These are phyloP conservation scores for Hydrotaea diabolus DNA, from an alignment of 2,888 invertebrate genomes.

Conservation along the genomic window DNA sequence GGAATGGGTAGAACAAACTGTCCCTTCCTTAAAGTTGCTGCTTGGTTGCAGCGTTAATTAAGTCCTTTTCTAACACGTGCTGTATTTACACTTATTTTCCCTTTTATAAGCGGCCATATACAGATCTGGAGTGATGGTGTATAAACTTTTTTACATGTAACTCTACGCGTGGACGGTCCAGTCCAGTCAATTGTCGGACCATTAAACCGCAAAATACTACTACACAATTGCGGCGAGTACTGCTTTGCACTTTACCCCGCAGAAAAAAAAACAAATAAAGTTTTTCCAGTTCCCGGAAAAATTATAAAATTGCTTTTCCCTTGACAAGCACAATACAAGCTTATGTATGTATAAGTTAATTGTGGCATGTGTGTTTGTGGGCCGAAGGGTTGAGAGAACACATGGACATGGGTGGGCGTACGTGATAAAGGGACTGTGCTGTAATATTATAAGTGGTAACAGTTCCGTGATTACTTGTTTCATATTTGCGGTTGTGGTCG, in stretches of 20 bases:
- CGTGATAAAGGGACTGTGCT: conserved; percentile 14
- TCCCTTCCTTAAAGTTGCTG: too few relatives aligned
- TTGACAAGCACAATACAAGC: not conserved
- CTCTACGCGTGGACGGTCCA: not conserved
- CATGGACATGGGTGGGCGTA: not conserved
- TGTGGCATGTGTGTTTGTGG: too few relatives aligned
- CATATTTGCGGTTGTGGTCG: conserved; percentile 38
- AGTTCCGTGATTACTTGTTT: conserved; percentile 39
- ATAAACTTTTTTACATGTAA: not conserved
- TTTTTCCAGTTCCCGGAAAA: not conserved
- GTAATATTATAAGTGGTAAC: conserved; percentile 39
- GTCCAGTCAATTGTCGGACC: conserved; percentile 25
- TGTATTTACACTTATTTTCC: not conserved
- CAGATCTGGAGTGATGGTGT: not conserved
- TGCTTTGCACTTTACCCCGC: not conserved
- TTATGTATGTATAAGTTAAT: too few relatives aligned
- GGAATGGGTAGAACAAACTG: too few relatives aligned
- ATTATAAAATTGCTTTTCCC: not conserved
- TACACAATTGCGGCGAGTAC: conserved; percentile 23
- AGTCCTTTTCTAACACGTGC: conserved; percentile 2
- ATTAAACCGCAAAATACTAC: conserved; percentile 30
- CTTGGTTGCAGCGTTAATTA: not conserved
- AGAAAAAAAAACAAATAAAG: not conserved
- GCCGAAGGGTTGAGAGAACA: not conserved
- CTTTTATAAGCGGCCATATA: not conserved